These are phyloP conservation scores for Drosophila birchii DNA, from an alignment of 2,888 invertebrate species.

Conservation along the genomic window DNA sequence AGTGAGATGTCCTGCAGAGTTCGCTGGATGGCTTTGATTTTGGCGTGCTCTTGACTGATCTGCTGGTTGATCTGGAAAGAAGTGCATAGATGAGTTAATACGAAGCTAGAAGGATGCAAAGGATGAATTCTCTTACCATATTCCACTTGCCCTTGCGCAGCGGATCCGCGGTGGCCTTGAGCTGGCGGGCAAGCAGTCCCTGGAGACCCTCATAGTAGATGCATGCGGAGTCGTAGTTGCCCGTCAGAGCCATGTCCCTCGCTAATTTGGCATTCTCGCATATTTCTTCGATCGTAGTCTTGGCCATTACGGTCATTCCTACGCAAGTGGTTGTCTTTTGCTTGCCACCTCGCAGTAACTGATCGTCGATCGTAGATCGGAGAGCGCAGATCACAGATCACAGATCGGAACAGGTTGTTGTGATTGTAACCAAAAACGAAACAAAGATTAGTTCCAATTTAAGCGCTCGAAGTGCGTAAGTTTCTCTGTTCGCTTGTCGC, in stretches of 20 bases:
- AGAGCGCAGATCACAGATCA: conserved; percentile 61
- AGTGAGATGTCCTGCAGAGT: conserved; percentile 84
- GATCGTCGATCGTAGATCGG: conserved; percentile 49
- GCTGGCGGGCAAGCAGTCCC: conserved; percentile 94
- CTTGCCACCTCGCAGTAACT: conserved; percentile 85
- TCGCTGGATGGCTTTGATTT: conserved; percentile 90
- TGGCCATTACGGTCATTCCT: conserved; percentile 92
- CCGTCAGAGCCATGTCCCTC: conserved; percentile 96
- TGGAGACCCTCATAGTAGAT: conserved; percentile 84
- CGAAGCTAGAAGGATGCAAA: background rate
- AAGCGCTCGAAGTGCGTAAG: conserved; percentile 68
- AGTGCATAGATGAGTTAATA: background rate
- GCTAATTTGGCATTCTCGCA: conserved; percentile 97
- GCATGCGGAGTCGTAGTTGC: conserved; percentile 97
- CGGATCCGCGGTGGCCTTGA: conserved; percentile 92
- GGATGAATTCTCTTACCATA: conserved; percentile 88
- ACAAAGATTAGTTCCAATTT: conserved; percentile 75
- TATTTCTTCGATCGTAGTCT: conserved; percentile 94
- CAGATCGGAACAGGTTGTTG: conserved; percentile 71
- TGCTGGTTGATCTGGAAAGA: conserved; percentile 91
- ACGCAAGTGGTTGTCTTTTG: conserved; percentile 85
- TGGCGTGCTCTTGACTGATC: conserved; percentile 94
- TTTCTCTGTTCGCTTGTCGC: conserved; percentile 20
- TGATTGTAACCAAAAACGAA: conserved; percentile 74
- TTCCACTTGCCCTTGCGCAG: conserved; percentile 95